phyloP scores from a whole-genome alignment of 2,888 invertebrate genomes.

The Phrixothrix hirtus region DNA sequence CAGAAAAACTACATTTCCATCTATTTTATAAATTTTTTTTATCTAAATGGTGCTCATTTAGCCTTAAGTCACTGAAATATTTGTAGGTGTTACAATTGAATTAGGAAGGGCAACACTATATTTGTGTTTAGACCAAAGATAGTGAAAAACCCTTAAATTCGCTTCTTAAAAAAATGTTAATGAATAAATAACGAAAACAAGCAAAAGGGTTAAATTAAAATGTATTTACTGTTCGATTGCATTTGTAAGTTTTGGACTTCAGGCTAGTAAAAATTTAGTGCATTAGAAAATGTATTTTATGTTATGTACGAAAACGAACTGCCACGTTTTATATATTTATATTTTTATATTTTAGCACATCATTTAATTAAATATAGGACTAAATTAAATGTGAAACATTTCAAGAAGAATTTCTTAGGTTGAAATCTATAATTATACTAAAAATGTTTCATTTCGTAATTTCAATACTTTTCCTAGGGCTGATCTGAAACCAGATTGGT shows the following conservation, averaged over 20 bases:
- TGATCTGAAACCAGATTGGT: constrained; percentile 9
- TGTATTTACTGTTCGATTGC: not conserved
- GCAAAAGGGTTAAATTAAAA: not conserved
- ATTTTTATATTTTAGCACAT: not conserved
- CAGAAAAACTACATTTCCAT: too few relatives aligned
- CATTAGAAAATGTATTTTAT: not conserved
- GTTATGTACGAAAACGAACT: not conserved
- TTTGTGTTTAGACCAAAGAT: too few relatives aligned
- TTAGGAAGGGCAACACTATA: too few relatives aligned
- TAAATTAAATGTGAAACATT: constrained; percentile 1
- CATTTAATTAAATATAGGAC: too few relatives aligned
- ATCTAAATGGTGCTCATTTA: too few relatives aligned
- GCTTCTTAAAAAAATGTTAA: not conserved
- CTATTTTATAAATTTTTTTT: too few relatives aligned
- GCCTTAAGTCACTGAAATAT: too few relatives aligned
- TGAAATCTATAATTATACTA: constrained; percentile 21
- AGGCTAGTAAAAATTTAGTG: constrained; percentile 1
- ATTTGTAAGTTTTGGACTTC: constrained; percentile 3
- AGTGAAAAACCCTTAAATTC: too few relatives aligned
- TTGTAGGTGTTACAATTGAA: too few relatives aligned
- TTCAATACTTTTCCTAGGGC: constrained; percentile 3
- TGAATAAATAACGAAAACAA: not conserved
- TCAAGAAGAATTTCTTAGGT: constrained; percentile 18
- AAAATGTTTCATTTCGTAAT: constrained; percentile 7
- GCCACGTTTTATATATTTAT: not conserved